Base-by-base conservation (phyloP, 2,888 invertebrate species). In the Polydrusus cervinus region DNA sequence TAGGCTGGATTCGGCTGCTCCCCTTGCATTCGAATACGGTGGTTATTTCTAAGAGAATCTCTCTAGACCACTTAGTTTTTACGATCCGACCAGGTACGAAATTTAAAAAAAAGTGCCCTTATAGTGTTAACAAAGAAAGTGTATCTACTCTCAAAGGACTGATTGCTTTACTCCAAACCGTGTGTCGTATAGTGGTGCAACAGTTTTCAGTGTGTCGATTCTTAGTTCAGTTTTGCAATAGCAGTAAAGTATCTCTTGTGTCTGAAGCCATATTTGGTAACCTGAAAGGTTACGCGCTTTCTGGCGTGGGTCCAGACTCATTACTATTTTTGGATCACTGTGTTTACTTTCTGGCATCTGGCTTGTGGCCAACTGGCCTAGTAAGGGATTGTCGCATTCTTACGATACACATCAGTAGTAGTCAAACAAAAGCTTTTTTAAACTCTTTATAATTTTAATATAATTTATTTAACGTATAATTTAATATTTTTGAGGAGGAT, bases 1-100 rank as follows among this genome's bases (percentile, higher is more conserved):
- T 90, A 90, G 88, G 86, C 86, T 83, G 86, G 86, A 82, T 86
- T 82, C 85, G 85, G 84, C 86, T 85, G 85, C 85, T 86, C 85
- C 86, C 73, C 78, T 87, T 88, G 87, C 90, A 90, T 90, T 90
- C 90, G 90, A 90, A 89, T 83, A 88, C 88, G 87, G 89, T 89
- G 89, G 89, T 90, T 89, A 62, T 75, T 76, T 73, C 75, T 73
- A 76, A 76, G 73, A 78, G 78, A 74, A 78, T 78, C 71, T 64
- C 64, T 76, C 75, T 71, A 74, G 60, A 75, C 75, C 74, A 74
- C 74, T 75, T 68, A 65, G 43, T 71, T 78, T 76, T 78, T 76
- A 78, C 78, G 78, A 78, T 84, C 83, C 87, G 87, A 87, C 82
- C 86, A 88, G 87, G 88, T 87, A 87, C 82, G 85, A 67, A 30